These are phyloP conservation scores for Chelonus insularis DNA, from an alignment of 1,140 invertebrate species.

Conservation along the genomic window DNA sequence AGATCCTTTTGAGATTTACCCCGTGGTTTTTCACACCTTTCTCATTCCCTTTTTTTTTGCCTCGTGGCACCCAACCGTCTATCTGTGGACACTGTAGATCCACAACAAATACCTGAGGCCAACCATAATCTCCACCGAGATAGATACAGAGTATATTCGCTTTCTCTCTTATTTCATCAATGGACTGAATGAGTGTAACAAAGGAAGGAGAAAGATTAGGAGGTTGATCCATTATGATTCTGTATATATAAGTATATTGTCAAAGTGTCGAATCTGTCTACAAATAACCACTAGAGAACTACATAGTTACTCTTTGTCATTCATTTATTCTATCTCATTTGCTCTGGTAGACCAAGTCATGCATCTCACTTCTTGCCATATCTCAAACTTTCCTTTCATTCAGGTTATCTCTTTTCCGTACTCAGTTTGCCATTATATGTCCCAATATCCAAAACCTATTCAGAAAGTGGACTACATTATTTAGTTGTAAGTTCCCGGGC, in stretches of 20 bases:
- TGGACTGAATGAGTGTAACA: too few relatives aligned
- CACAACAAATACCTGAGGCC: slow-evolving; percentile 43
- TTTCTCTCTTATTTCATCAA: too few relatives aligned
- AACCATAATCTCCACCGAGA: slow-evolving; percentile 48
- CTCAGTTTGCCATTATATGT: slow-evolving; percentile 34
- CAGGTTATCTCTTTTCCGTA: slow-evolving; percentile 27
- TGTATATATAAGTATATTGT: slow-evolving; percentile 54
- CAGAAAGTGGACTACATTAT: slow-evolving; percentile 59
- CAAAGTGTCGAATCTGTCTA: slow-evolving; percentile 58
- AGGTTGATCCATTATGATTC: slow-evolving; percentile 51
- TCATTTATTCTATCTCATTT: background rate
- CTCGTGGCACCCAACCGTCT: slow-evolving; percentile 41
- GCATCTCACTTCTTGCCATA: too few relatives aligned
- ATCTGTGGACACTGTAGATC: slow-evolving; percentile 37
- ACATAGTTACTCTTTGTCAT: slow-evolving; percentile 2
- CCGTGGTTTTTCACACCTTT: slow-evolving; percentile 51
- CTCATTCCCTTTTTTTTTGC: slow-evolving; percentile 49
- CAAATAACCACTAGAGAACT: slow-evolving; percentile 57
- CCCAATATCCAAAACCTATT: slow-evolving; percentile 35
- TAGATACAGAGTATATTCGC: background rate
- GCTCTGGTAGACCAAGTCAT: background rate
- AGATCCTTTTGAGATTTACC: slow-evolving; percentile 34
- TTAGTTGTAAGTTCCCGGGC: slow-evolving; percentile 54
- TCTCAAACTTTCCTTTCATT: background rate
- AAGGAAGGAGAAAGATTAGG: slow-evolving; percentile 6